Evolutionary conservation across 2,888 invertebrate genomes (phyloP).

Genomic region (Ectemnius continuus): DNA sequence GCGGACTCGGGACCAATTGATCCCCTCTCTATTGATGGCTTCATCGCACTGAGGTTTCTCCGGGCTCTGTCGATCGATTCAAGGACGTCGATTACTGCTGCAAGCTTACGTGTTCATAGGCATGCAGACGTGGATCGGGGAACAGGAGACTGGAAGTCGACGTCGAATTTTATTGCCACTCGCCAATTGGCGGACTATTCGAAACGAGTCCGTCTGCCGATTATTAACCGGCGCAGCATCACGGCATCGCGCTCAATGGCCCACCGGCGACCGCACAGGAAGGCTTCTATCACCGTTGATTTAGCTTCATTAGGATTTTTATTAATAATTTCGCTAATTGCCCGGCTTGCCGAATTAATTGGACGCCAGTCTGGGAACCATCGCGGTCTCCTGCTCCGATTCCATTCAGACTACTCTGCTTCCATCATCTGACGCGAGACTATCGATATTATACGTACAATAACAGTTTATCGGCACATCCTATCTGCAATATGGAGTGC

Average conservation of each 20-base stretch:
- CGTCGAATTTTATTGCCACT: slow-evolving; percentile 58
- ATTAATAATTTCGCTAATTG: slow-evolving; percentile 75
- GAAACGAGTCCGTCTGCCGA: slow-evolving; percentile 58
- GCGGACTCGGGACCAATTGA: background rate
- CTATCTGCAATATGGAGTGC: too few relatives aligned
- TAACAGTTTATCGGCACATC: too few relatives aligned
- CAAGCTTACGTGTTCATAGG: too few relatives aligned
- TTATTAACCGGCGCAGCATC: slow-evolving; percentile 60
- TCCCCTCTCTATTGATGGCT: too few relatives aligned
- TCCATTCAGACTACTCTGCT: slow-evolving; percentile 7
- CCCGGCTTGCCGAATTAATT: slow-evolving; percentile 72
- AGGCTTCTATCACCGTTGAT: slow-evolving; percentile 74
- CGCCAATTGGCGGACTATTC: slow-evolving; percentile 69
- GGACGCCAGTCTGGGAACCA: slow-evolving; percentile 67
- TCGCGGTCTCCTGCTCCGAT: slow-evolving; percentile 26
- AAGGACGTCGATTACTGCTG: too few relatives aligned
- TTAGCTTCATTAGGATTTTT: slow-evolving; percentile 74
- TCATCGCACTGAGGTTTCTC: too few relatives aligned
- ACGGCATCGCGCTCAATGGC: slow-evolving; percentile 50
- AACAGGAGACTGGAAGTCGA: slow-evolving; percentile 31
- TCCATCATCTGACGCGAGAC: slow-evolving; percentile 23
- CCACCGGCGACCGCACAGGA: slow-evolving; percentile 74
- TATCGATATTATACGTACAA: too few relatives aligned
- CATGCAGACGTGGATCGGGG: background rate
- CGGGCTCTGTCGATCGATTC: too few relatives aligned